A percentile compares a stretch with the other conserved stretches of the same genome.
Evolutionary conservation across 2,888 invertebrate species (phyloP).

Genomic region (Tetragnatha montana): DNA sequence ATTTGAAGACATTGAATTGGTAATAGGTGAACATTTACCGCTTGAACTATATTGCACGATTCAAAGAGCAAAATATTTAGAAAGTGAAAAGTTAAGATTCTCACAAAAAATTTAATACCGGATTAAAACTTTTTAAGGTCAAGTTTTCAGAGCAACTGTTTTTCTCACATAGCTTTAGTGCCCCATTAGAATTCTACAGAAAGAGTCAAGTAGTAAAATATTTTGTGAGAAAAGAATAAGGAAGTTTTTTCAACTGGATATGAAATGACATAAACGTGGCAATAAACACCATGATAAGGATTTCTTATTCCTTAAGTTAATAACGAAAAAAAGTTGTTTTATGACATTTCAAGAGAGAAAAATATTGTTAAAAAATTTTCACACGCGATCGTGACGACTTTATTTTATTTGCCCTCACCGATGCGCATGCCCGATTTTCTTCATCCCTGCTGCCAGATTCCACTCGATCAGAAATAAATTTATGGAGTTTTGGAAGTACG

Average conservation of each 20-base stretch:
- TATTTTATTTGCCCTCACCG: background rate
- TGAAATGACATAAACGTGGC: background rate
- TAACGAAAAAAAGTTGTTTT: background rate
- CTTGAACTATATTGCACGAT: background rate
- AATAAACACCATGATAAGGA: background rate
- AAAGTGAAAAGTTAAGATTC: background rate
- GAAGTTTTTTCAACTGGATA: background rate
- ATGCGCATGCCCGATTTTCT: background rate
- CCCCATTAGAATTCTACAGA: slow-evolving; percentile 23
- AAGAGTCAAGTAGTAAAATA: slow-evolving; percentile 10
- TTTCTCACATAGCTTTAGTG: background rate
- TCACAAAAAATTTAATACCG: background rate
- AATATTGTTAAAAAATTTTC: slow-evolving; percentile 5
- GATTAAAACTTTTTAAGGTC: too few relatives aligned
- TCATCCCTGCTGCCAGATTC: slow-evolving; percentile 24
- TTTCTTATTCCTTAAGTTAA: slow-evolving; percentile 10
- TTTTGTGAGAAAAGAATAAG: background rate
- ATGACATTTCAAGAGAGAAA: slow-evolving; percentile 1
- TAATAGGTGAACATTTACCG: background rate
- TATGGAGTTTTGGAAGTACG: slow-evolving; percentile 3
- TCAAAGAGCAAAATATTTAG: background rate
- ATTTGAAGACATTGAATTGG: too few relatives aligned
- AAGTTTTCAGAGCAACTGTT: background rate
- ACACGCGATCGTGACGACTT: background rate
- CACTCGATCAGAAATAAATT: background rate